Percentiles rank a stretch among this genome's conserved stretches.
phyloP scores from a whole-genome alignment of 2,888 invertebrate genomes.

The Parnassius glacialis region DNA sequence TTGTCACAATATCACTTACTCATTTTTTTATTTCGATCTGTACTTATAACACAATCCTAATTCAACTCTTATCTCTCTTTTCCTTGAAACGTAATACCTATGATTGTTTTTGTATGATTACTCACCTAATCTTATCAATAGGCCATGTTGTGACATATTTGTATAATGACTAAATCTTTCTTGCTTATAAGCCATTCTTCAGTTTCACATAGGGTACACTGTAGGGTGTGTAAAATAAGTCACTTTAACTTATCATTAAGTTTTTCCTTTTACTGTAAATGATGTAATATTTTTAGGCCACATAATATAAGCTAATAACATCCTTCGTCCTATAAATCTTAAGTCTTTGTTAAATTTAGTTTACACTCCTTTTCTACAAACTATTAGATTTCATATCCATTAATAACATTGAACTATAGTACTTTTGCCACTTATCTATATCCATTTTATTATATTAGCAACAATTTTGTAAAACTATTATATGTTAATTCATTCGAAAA shows the following conservation, averaged over 20 bases:
- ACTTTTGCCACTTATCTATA: too few species aligned
- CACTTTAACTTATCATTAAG: background rate
- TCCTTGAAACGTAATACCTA: slow-evolving; percentile 64
- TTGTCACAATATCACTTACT: too few species aligned
- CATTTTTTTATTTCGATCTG: too few species aligned
- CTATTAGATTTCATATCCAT: too few species aligned
- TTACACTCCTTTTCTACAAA: too few species aligned
- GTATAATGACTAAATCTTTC: slow-evolving; percentile 52
- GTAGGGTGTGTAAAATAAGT: background rate
- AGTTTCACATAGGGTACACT: background rate
- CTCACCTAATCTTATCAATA: slow-evolving; percentile 72
- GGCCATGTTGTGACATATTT: slow-evolving; percentile 55
- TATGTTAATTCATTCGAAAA: too few species aligned
- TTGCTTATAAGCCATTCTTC: slow-evolving; percentile 7
- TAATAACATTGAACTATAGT: too few species aligned
- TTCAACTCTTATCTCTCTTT: slow-evolving; percentile 31
- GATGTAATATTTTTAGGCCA: background rate
- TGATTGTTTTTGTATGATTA: slow-evolving; percentile 59
- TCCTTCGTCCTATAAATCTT: too few species aligned
- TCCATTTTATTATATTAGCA: too few species aligned
- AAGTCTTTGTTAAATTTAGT: too few species aligned
- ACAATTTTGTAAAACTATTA: too few species aligned
- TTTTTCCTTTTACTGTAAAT: background rate
- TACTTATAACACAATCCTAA: background rate
- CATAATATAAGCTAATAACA: too few species aligned